Evolutionary conservation across 2,797 vertebrate species (phyloP).

Genomic region (Nothura maculosa): DNA sequence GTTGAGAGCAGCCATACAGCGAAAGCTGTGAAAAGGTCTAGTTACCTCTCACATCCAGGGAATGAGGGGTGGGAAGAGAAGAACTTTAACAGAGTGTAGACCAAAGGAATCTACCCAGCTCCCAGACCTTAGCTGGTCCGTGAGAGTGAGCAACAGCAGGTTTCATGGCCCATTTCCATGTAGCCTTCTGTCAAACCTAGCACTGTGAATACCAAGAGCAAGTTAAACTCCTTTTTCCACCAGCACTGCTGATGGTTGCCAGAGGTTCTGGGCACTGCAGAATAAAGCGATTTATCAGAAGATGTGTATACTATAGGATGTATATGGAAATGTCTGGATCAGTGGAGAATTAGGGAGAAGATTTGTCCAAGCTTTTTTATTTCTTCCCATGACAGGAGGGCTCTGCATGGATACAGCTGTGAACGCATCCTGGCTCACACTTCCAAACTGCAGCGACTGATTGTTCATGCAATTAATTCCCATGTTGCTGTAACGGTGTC

Average conservation of each 20-base stretch:
- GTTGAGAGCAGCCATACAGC: background rate
- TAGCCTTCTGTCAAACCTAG: background rate
- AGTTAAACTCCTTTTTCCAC: background rate
- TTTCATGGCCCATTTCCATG: background rate
- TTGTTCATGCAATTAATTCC: background rate
- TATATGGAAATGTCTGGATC: background rate
- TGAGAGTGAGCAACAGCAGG: background rate
- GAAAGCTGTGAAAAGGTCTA: background rate
- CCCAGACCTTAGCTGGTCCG: background rate
- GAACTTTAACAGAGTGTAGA: background rate
- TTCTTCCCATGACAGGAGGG: background rate
- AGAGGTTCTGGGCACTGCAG: background rate
- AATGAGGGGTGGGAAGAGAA: background rate
- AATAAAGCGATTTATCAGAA: background rate
- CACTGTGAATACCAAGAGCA: background rate
- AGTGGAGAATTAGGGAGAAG: background rate
- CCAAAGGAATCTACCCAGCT: background rate
- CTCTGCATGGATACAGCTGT: background rate
- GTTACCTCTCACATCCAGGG: background rate
- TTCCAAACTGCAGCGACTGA: background rate
- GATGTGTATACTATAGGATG: background rate
- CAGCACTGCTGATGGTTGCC: accelerated
- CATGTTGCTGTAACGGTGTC: background rate
- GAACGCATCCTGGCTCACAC: background rate
- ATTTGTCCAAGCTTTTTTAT: background rate